phyloP scores from a whole-genome alignment of 2,113 vertebrate species.

The Burhinus oedicnemus region DNA sequence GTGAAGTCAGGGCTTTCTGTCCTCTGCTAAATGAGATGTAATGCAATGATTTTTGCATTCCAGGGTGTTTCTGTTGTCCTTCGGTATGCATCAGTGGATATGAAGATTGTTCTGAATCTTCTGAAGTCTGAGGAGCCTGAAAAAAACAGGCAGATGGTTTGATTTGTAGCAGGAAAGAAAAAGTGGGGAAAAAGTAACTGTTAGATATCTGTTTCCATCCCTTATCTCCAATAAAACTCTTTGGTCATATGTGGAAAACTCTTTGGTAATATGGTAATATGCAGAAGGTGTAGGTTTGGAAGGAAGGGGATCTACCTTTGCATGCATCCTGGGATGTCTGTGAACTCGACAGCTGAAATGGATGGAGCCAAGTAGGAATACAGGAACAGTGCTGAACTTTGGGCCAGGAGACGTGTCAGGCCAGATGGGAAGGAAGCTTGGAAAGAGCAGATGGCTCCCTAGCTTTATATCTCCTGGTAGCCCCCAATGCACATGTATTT shows the following conservation, averaged over 20 bases:
- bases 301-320: neutral
- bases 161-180: neutral
- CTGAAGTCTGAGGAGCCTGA: neutral
- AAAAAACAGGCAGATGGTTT: neutral
- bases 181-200: neutral
- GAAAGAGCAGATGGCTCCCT: neutral
- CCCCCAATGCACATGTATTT: neutral
- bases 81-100: neutral
- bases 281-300: neutral
- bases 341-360: neutral
- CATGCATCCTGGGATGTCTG: neutral
- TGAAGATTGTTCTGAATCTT: neutral
- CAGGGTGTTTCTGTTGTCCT: neutral
- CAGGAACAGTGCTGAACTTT: neutral
- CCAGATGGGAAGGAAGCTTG: neutral
- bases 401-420: neutral
- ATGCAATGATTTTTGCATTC: neutral
- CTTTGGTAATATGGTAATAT: neutral
- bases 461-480: neutral
- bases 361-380: neutral
- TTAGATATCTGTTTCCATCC: neutral
- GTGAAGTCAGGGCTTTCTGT: neutral
- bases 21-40: neutral
- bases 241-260: neutral
- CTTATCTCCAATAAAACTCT: neutral